Base-by-base conservation (phyloP, 2,113 vertebrate species). In the Naja naja region DNA sequence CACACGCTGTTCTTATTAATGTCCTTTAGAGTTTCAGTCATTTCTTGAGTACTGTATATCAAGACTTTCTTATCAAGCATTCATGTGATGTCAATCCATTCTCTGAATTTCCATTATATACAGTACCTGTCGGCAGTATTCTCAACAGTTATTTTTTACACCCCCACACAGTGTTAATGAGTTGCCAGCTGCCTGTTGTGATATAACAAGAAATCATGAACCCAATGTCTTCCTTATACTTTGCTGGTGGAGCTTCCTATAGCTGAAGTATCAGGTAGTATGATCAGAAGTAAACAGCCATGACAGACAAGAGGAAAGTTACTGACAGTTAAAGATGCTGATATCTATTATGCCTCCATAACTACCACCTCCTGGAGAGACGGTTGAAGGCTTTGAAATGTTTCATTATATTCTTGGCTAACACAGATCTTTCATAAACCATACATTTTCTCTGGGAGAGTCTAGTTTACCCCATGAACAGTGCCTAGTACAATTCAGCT, bases 111-210 rank as follows among this genome's bases (percentile, higher is more conserved):
- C 94, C 89, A 95, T 94, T 95, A 95, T 94, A 94, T 89, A 87
- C 87, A 89, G 94, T 0, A 94, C 96, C 96, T 95, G 94, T 94
- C 93, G 95, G 95, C 96, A 96, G 92, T 97, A 96, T 95, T 96
- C 95, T 96, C 96, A 97, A 96, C 93, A 96, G 96, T 96, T 96
- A 93, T 94, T 96, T 95, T 93, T 96, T 94, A 97, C 95, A 96
- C 95, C 93, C 89, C 94, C 92, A 91, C 96, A 92, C 94, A 91
- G 96, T 96, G 96, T 96, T 97, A 97, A 97, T 95, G 95, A 97
- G 95, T 97, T 96, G 97, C 96, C 96, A 97, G 95, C 96, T 97
- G 97, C 96, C 96, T 97, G 94, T 96, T 97, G 95, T 96, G 96
- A 96, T 96, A 96, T 94, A 96, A 94, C 92, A 94, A 96, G 96